Evolutionary conservation across 2,797 vertebrate species (phyloP), one percentile per base, ranked within the genome.

Genomic region (Malacoraja senta): DNA sequence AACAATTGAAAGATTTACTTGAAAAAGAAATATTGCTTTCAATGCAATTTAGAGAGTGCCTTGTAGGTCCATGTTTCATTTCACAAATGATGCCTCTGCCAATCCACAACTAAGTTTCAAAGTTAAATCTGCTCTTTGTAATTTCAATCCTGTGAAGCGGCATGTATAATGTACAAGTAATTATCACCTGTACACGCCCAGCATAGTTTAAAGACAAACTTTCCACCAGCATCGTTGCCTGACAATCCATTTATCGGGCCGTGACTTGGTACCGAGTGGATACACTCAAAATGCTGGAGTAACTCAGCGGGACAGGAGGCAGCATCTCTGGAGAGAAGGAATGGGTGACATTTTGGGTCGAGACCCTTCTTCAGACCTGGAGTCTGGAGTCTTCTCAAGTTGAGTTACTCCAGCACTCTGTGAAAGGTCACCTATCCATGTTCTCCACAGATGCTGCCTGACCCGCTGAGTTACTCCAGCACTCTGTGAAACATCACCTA

Each of bases 1-100:
- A 68, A 53, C 90, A 74, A 91, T 91, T 74, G 68, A 74, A 91
- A 44, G 90, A 91, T 91, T 91, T 91, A 91, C 35, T 74, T 91
- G 68, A 74, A 74, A 68, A 91, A 74, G 24, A 38, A 91, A 72
- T 38, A 72, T 91, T 91, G 88, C 88, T 91, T 72, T 91, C 68
- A 72, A 13, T 44, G 90, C 21, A 72, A 91, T 91, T 91, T 26
- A 35, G 68, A 44, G 21, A 29, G 38, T 32, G n/a, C n/a, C 32
- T 91, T 71, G 44, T 10, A 71, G 74, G 68, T 38, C 24, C 44
- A 91, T 91, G 71, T 38, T 88, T 32, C 80, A 58, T 83, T 88
- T 88, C 84, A 88, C 84, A 88, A 88, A 88, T 68, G 84, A 68
- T 65, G 21, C 8, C 32, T 88, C 21, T 68, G 61, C 35, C n/a